Evolutionary conservation across 2,888 invertebrate species (phyloP).

Genomic region (Leptothorax acervorum): DNA sequence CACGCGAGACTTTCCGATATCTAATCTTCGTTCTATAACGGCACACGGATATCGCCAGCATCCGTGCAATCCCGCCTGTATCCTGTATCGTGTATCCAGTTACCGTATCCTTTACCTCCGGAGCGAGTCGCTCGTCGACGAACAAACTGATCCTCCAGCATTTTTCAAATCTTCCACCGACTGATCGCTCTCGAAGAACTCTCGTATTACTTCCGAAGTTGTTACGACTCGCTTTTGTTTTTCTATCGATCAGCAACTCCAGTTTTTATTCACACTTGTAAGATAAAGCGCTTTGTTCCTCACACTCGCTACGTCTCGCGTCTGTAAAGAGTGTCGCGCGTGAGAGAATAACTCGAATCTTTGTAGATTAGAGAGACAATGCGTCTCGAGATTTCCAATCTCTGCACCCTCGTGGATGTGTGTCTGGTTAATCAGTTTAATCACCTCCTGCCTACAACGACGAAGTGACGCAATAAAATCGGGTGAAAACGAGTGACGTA

Average conservation of each 20-base stretch:
- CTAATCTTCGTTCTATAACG: slow-evolving; percentile 58
- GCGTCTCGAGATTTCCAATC: not conserved
- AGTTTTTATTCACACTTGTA: not conserved
- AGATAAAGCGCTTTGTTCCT: not conserved
- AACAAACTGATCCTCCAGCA: not conserved
- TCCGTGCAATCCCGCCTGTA: not conserved
- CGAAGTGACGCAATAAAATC: not conserved
- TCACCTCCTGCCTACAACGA: not conserved
- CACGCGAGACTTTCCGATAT: slow-evolving; percentile 34
- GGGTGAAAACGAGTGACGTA: not conserved
- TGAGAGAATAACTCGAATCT: too few species aligned
- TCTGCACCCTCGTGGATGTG: not conserved
- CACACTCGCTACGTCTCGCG: not conserved
- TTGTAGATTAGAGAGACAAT: too few species aligned
- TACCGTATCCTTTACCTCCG: not conserved
- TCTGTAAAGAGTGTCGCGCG: too few species aligned
- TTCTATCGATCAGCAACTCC: not conserved
- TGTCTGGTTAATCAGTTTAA: not conserved
- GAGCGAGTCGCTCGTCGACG: not conserved
- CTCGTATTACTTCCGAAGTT: not conserved
- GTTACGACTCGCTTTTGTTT: not conserved
- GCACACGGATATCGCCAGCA: slow-evolving; percentile 25
- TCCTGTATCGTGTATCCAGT: not conserved
- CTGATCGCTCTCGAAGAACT: not conserved
- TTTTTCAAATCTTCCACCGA: not conserved